Evolutionary conservation across 2,797 vertebrate species (phyloP).

Genomic region (Gymnoscopelus braueri): DNA sequence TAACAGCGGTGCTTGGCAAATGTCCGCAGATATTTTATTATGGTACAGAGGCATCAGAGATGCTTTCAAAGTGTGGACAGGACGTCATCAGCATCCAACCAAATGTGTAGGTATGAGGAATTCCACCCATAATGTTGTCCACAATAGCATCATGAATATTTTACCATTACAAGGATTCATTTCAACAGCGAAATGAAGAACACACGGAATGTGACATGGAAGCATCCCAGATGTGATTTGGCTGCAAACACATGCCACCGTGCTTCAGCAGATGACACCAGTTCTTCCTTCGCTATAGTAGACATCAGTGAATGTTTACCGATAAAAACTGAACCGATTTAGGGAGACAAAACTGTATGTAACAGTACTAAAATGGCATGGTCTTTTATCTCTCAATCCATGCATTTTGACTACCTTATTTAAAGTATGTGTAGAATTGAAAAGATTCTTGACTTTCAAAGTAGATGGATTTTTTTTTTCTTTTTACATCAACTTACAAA

Average conservation of each 20-base stretch:
- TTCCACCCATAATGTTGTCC: neutral
- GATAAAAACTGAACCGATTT: neutral
- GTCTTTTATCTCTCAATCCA: neutral
- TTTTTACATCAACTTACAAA: too few species aligned
- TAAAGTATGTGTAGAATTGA: too few species aligned
- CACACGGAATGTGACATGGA: too few species aligned
- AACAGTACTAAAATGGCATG: neutral
- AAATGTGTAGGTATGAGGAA: neutral
- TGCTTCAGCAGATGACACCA: neutral
- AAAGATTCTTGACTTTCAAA: too few species aligned
- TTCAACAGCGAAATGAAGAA: too few species aligned
- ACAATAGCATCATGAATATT: too few species aligned
- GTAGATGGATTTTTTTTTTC: too few species aligned
- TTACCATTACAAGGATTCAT: too few species aligned
- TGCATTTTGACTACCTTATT: too few species aligned
- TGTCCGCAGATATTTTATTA: slow-evolving; percentile 9
- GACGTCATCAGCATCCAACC: neutral
- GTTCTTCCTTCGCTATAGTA: neutral
- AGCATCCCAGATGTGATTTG: too few species aligned
- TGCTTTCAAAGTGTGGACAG: slow-evolving; percentile 6
- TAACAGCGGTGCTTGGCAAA: too few species aligned
- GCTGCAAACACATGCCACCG: too few species aligned
- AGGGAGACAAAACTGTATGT: neutral
- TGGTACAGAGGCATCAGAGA: slow-evolving; percentile 7
- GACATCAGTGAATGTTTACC: neutral